Evolutionary conservation across 2,113 vertebrate species (phyloP), one percentile per base, ranked within the genome.

Genomic region (Xyliphius kryptos): DNA sequence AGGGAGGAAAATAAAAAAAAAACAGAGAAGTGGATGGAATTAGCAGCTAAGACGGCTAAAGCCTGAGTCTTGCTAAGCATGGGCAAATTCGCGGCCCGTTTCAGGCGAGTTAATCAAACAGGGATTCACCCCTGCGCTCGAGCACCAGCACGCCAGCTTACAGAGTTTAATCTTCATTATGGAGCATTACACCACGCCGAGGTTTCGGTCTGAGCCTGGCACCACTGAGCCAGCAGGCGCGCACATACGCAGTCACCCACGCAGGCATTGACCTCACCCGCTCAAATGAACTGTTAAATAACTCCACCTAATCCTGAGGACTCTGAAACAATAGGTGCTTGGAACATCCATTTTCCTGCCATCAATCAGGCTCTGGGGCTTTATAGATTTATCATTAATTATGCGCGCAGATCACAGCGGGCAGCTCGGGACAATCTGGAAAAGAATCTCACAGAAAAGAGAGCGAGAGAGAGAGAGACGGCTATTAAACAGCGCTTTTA

Each of bases 131-230:
- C 68, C 73, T 75, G 69, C 70, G 59, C 72, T 54, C 63, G 70
- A 56, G 72, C 55, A 59, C 20, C 12, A 4, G 88, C 79, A 76
- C 86, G 82, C 80, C 82, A 83, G 88, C 88, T 89, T 88, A 91
- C 90, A 95, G 92, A 82, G 91, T 91, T 90, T 97, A 97, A 98
- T 97, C 95, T 97, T 93, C 88, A 95, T 97, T 95, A 94, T 91
- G 89, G 90, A 87, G 92, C 88, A 91, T 90, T 92, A 90, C 88
- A 90, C 89, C 84, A 82, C 88, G 79, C 85, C 62, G 77, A 86
- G 83, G 71, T 84, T 79, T 82, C 84, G 86, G 76, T 87, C 85
- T 81, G 86, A 76, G 86, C 88, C 89, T 88, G 81, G 89, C 90
- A 89, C 90, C 85, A 85, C 82, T 79, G 51, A 69, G 87, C 75